Evolutionary conservation across 2,888 invertebrate species (phyloP).

Genomic region (Caenorhabditis macrosperma): DNA sequence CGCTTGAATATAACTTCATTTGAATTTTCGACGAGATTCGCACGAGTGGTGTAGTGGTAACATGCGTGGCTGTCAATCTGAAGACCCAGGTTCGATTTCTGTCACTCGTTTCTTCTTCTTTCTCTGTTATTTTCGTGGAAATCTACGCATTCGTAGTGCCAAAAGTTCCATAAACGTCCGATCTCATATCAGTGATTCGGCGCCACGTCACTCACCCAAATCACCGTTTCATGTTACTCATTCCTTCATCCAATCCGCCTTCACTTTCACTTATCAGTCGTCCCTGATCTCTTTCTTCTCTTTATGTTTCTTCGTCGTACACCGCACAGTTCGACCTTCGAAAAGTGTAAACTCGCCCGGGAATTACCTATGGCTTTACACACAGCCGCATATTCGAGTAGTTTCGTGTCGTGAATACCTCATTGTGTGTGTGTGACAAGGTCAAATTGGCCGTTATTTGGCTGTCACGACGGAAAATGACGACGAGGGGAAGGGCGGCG

Average conservation of each 20-base stretch:
- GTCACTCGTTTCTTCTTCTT: too few species aligned
- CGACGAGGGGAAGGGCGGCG: background rate
- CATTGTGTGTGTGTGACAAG: constrained; percentile 49
- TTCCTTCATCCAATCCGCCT: background rate
- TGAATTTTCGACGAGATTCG: too few species aligned
- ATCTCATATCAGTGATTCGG: background rate
- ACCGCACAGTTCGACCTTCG: background rate
- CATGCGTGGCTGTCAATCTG: too few species aligned
- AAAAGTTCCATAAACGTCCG: too few species aligned
- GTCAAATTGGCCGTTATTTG: constrained; percentile 57
- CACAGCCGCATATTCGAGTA: constrained; percentile 7
- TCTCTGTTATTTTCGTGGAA: too few species aligned
- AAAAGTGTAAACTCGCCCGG: background rate
- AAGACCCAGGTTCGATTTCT: too few species aligned
- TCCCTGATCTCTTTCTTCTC: constrained; percentile 32
- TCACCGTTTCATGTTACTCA: constrained; percentile 47
- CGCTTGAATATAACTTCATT: too few species aligned
- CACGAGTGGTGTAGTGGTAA: too few species aligned
- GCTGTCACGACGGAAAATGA: constrained; percentile 22
- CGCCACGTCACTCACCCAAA: constrained; percentile 12
- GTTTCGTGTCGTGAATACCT: constrained; percentile 33
- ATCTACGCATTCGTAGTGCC: too few species aligned
- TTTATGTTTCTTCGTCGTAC: background rate
- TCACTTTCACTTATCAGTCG: constrained; percentile 45
- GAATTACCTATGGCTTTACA: constrained; percentile 22